Percentiles rank a stretch among this genome's conserved stretches.
These are phyloP conservation scores for Apodemus speciosus DNA, from an alignment of 2,113 vertebrate genomes.

Conservation along the genomic window DNA sequence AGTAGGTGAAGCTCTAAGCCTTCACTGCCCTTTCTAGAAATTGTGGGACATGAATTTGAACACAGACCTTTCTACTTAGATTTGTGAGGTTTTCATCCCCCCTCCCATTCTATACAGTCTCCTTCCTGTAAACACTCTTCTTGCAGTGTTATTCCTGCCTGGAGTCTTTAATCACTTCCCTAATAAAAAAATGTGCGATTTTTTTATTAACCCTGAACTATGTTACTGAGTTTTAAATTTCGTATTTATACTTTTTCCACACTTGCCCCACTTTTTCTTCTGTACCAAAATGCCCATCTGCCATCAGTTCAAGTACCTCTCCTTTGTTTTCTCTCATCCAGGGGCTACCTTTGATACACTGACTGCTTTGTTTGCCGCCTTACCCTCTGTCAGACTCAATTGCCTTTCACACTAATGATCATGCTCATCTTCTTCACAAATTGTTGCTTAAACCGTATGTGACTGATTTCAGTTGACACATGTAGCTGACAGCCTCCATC, in stretches of 20 bases:
- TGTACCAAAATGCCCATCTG: background rate
- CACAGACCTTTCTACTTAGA: background rate
- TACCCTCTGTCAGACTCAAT: background rate
- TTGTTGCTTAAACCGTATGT: background rate
- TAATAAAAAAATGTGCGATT: background rate
- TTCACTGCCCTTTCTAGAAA: background rate
- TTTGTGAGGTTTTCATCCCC: conserved; percentile 3
- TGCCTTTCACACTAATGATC: background rate
- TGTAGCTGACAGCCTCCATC: background rate
- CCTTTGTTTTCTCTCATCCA: background rate
- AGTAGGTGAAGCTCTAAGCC: background rate
- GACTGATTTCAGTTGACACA: background rate
- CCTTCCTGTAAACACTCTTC: background rate
- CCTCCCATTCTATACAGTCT: background rate
- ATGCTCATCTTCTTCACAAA: background rate
- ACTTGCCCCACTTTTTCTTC: background rate
- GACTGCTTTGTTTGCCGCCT: background rate
- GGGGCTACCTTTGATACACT: background rate
- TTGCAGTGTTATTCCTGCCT: background rate
- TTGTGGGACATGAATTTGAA: background rate
- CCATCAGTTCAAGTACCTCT: background rate
- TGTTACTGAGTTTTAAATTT: background rate
- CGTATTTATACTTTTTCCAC: background rate
- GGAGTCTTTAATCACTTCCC: background rate
- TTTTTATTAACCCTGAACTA: background rate